These are phyloP conservation scores for Kryptolebias marmoratus DNA, from an alignment of 2,113 vertebrate genomes.

Conservation along the genomic window DNA sequence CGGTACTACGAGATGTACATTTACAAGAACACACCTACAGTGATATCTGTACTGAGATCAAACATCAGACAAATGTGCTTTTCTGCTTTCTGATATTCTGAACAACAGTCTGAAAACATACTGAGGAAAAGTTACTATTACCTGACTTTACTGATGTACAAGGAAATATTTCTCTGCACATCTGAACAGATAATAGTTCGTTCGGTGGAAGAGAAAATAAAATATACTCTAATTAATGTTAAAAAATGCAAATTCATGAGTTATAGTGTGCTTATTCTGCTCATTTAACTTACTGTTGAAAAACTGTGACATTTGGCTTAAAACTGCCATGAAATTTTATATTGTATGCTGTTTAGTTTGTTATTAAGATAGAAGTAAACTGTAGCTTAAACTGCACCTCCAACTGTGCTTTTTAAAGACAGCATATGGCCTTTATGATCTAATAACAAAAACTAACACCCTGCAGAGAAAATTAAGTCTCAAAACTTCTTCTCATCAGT, in stretches of 20 bases:
- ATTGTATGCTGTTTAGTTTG: background rate
- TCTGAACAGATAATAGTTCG: no score
- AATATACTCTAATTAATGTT: no score
- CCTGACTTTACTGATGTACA: background rate
- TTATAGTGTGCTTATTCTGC: no score
- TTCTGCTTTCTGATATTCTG: background rate
- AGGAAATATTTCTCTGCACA: background rate
- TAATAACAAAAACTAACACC: background rate
- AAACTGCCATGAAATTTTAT: background rate
- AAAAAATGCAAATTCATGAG: no score
- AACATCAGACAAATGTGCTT: background rate
- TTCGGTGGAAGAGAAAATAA: no score
- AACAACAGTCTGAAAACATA: background rate
- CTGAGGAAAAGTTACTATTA: no score
- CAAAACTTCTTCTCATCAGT: background rate
- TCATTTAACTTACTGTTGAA: background rate
- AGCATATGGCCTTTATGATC: background rate
- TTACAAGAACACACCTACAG: background rate
- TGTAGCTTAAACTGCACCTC: background rate
- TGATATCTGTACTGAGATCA: background rate
- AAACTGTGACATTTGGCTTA: background rate
- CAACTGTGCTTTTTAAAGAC: background rate
- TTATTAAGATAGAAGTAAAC: background rate
- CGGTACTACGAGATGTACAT: background rate
- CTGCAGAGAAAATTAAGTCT: no score